These are phyloP conservation scores for Macquaria ambigua DNA, from an alignment of 2,113 vertebrate species.

Conservation along the genomic window DNA sequence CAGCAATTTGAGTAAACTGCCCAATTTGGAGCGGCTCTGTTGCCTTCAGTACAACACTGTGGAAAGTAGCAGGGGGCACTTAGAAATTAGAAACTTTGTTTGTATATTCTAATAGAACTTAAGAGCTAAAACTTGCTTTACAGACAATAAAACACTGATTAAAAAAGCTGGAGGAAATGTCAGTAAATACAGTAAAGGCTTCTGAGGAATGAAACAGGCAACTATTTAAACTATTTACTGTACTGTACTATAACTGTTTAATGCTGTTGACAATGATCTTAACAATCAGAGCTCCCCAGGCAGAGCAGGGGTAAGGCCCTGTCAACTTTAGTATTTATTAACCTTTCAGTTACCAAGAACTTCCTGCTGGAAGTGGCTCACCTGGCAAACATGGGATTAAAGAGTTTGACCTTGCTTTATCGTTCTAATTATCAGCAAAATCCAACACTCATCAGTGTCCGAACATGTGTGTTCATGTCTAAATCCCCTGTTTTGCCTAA, in stretches of 20 bases:
- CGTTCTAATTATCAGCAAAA: neutral
- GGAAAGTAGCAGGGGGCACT: neutral
- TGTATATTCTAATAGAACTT: neutral
- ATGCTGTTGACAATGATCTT: neutral
- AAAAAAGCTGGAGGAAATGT: neutral
- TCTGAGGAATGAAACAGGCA: neutral
- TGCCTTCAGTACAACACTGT: neutral
- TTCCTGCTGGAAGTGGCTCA: constrained; percentile 11
- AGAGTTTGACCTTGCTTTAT: neutral
- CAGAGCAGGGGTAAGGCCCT: neutral
- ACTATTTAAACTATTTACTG: neutral
- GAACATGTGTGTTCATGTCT: neutral
- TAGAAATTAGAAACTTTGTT: neutral
- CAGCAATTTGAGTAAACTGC: neutral
- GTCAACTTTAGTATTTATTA: neutral
- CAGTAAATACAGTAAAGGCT: neutral
- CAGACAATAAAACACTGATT: neutral
- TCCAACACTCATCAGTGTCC: neutral
- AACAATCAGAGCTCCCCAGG: neutral
- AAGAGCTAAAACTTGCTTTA: neutral
- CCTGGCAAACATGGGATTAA: neutral
- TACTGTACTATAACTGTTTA: too few relatives aligned
- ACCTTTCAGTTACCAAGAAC: neutral
- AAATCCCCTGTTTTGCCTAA: constrained; percentile 9
- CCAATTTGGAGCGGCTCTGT: neutral